Base-by-base conservation (phyloP, 2,113 vertebrate species). In the Oryzias curvinotus region DNA sequence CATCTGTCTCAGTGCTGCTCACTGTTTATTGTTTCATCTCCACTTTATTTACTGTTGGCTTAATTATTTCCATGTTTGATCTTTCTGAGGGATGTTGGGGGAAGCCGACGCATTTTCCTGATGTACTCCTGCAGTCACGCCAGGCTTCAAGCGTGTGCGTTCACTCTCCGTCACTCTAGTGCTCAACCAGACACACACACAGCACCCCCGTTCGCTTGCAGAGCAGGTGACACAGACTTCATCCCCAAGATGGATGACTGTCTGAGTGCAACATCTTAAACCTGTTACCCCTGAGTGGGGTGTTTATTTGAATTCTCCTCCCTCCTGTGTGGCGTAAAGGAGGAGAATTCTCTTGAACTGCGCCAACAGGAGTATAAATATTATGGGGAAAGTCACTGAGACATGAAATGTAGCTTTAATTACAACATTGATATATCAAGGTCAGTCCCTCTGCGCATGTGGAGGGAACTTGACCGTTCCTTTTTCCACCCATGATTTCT, bases 341-440 rank as follows among this genome's bases (percentile, higher is more conserved):
- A 71, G 60, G 74, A 65, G 73, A 74, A 73, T 74, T 83, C 83
- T 87, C 82, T 88, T 88, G 77, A 87, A 88, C 84, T 88, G 63
- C 67, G 65, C 83, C 74, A 79, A 70, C 62, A 71, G 71, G 66
- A 75, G 74, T 75, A 64, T 86, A 90, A 91, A 89, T 89, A 87
- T 84, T 91, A 88, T 85, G 70, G 60, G 80, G 79, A 90, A 81
- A 82, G 75, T 85, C 86, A 87, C 77, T 68, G 88, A 85, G 82
- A 90, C 86, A 88, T 90, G 75, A 91, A 89, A 89, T 90, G 85
- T 82, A 89, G 78, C 87, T 90, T 90, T 90, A 88, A 88, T 90
- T 88, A 88, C 78, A 88, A 83, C 79, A 81, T 46, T 88, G 90
- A 84, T 86, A 87, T 81, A 86, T 85, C 55, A 81, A 71, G 80